A percentile compares a stretch with the other conserved stretches of the same genome.
phyloP scores from a whole-genome alignment of 1,140 invertebrate species.

The Meloidogyne floridensis region DNA sequence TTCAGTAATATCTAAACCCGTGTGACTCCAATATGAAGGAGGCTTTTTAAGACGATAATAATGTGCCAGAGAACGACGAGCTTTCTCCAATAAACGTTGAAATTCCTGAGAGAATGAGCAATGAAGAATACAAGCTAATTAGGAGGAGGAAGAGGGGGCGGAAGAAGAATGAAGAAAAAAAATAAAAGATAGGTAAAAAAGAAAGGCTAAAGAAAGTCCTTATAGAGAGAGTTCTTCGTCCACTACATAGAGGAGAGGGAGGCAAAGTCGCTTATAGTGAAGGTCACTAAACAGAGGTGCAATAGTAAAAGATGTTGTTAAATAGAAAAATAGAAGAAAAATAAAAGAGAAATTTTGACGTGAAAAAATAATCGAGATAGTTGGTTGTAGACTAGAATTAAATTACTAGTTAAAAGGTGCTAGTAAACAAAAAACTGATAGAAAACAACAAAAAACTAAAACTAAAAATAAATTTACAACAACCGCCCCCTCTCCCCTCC shows the following conservation, averaged over 20 bases:
- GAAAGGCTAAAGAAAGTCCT: not conserved
- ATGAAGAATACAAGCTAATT: not conserved
- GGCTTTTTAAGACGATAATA: constrained; percentile 44
- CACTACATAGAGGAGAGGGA: not conserved
- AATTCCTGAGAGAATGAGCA: constrained; percentile 49
- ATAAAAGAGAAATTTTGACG: not conserved
- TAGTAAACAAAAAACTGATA: not conserved
- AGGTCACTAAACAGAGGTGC: not conserved
- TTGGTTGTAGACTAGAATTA: too few species aligned
- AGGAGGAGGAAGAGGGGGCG: constrained; percentile 1
- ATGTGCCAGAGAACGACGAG: constrained; percentile 53
- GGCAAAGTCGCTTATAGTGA: not conserved
- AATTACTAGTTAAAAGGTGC: not conserved
- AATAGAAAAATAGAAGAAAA: not conserved
- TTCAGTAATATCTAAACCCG: not conserved
- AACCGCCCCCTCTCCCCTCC: constrained; percentile 7
- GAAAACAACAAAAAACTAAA: not conserved
- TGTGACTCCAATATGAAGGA: not conserved
- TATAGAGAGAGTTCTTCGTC: too few species aligned
- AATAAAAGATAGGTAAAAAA: not conserved
- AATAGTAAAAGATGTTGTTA: not conserved
- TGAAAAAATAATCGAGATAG: not conserved
- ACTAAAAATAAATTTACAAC: not conserved
- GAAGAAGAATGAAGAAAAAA: constrained; percentile 8
- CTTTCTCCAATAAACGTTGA: constrained; percentile 55